Evolutionary conservation across 2,888 invertebrate genomes (phyloP).

Genomic region (Thymelicus sylvestris): DNA sequence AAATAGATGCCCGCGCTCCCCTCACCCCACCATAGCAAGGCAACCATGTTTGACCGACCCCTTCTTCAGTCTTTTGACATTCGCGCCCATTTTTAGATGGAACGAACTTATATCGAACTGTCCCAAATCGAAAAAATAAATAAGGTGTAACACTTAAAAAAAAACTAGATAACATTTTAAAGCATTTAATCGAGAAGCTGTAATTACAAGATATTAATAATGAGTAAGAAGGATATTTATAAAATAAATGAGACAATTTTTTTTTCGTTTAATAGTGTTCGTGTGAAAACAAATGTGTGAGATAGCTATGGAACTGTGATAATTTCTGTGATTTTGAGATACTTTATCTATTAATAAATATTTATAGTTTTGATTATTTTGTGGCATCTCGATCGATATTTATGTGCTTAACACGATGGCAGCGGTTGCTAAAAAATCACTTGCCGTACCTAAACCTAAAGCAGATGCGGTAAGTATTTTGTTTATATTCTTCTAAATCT

Average conservation of each 20-base stretch:
- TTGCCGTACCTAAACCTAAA: constrained; percentile 55
- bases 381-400: constrained; percentile 69
- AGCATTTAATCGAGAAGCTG: constrained; percentile 61
- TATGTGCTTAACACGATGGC: constrained; percentile 69
- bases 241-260: constrained; percentile 45
- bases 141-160: constrained; percentile 57
- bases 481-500: neutral
- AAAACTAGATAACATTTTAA: constrained; percentile 45
- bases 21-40: constrained; percentile 54
- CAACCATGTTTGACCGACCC: constrained; percentile 66
- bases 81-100: constrained; percentile 83
- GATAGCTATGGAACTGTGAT: constrained; percentile 54
- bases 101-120: constrained; percentile 73
- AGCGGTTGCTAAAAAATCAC: constrained; percentile 70
- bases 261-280: constrained; percentile 14
- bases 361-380: constrained; percentile 55
- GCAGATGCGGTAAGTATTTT: constrained; percentile 68
- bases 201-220: constrained; percentile 37
- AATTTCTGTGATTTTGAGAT: constrained; percentile 33
- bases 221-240: constrained; percentile 42
- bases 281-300: constrained; percentile 29
- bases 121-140: constrained; percentile 59
- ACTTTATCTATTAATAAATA: constrained; percentile 4
- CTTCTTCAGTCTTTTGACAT: constrained; percentile 82
- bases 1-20: constrained; percentile 75